Conservation (phyloP, 2,113 vertebrate species). For the Zosterops pallidus region DNA sequence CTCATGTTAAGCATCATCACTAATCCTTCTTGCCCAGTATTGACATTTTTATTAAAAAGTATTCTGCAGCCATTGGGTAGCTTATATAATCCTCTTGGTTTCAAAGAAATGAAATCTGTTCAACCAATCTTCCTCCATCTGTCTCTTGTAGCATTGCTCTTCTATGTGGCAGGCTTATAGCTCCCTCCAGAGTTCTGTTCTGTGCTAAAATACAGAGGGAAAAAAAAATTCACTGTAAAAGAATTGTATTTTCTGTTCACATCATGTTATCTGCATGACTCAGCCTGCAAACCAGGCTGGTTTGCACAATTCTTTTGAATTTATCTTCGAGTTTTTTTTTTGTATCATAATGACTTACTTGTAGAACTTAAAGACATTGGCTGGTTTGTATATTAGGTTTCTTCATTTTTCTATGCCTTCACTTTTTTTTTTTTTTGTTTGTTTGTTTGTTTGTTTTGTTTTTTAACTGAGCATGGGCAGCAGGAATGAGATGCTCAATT, state of each 20-base stretch:
- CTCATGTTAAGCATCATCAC: neutral
- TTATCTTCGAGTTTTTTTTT: neutral
- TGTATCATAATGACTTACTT: neutral
- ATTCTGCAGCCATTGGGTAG: neutral
- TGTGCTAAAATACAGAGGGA: neutral
- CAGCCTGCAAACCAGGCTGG: neutral
- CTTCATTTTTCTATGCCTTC: neutral
- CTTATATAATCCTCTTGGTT: slow-evolving; percentile 21
- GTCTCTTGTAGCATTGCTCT: neutral
- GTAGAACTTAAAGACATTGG: neutral
- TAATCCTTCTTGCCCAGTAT: neutral
- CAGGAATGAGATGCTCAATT: neutral
- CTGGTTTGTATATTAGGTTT: neutral
- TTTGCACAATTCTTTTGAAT: neutral
- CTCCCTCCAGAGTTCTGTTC: slow-evolving; percentile 48
- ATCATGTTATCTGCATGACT: neutral
- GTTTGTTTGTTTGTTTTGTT: neutral
- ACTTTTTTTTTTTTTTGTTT: neutral
- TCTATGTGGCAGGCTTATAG: neutral
- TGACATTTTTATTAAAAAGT: slow-evolving; percentile 17
- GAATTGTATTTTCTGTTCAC: neutral
- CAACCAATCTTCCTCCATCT: neutral
- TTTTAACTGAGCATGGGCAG: neutral
- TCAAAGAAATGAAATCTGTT: slow-evolving; percentile 40
- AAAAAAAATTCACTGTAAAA: neutral